Conservation (phyloP, 2,888 invertebrate species). For the Archips crataeganus region DNA sequence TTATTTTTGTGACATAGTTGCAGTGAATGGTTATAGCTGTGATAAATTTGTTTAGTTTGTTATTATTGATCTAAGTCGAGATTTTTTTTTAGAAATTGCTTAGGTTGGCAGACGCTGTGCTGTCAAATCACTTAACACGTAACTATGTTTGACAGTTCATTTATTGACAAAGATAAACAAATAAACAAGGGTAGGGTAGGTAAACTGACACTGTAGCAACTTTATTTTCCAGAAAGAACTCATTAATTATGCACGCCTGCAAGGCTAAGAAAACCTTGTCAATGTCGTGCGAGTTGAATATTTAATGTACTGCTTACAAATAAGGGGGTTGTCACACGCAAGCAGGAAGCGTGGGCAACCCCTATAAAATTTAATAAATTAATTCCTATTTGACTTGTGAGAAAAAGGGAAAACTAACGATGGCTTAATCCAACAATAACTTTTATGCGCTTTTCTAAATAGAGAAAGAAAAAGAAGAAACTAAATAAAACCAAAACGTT, state of each 20-base stretch:
- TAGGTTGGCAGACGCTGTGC: too few relatives aligned
- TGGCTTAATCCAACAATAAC: background rate
- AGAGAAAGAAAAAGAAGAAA: too few relatives aligned
- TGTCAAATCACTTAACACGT: too few relatives aligned
- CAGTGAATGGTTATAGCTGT: too few relatives aligned
- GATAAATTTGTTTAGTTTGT: too few relatives aligned
- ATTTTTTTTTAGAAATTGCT: too few relatives aligned
- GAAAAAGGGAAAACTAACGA: background rate
- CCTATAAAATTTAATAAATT: conserved; percentile 3
- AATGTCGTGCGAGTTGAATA: conserved; percentile 29
- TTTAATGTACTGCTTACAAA: conserved; percentile 1
- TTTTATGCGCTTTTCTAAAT: too few relatives aligned
- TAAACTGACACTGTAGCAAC: background rate
- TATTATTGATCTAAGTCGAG: too few relatives aligned
- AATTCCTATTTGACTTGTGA: conserved; percentile 12
- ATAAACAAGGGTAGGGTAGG: background rate
- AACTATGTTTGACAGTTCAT: too few relatives aligned
- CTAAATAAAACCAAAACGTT: too few relatives aligned
- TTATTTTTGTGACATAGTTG: too few relatives aligned
- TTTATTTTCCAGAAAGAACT: background rate
- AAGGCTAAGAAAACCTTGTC: conserved; percentile 29
- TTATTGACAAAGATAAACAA: too few relatives aligned
- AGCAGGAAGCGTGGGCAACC: conserved; percentile 13
- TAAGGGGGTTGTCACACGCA: conserved; percentile 20
- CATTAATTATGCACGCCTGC: conserved; percentile 19